Evolutionary conservation across 1,140 invertebrate genomes (phyloP), one percentile per base, ranked within the genome.

Genomic region (Drosophila fuyamai): DNA sequence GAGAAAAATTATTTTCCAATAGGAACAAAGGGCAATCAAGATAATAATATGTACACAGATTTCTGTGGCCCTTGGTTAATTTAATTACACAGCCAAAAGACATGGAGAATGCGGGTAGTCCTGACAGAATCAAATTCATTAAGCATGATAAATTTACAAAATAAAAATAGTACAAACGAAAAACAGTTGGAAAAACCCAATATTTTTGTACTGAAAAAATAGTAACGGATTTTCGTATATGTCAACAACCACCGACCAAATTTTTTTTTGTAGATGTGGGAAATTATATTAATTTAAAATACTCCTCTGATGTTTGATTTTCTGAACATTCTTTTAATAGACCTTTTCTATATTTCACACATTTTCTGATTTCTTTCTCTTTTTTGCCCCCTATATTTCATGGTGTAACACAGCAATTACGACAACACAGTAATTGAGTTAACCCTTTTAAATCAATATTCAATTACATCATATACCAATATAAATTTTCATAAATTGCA

Each of bases 21-120:
- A 62, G 65, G 43, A 66, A 60, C 60, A 46, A 70, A 60, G 18
- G 41, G 40, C 63, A 60, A 65, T 47, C 44, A 74, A 63, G 67
- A 58, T 74, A 76, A 88, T 70, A 82, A 82, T 84, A 61, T 81
- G 55, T 71, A 70, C 83, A 88, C 80, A 76, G 83, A 88, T 88
- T 88, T 81, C 38, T 40, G n/a, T 32, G 54, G 23, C 73, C 4
- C 62, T 66, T 59, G 66, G 40, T 71, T 88, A 88, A 88, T 88
- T 88, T 88, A 80, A 60, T 84, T 53, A 23, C 50, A 48, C 61
- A 66, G 29, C 46, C 38, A 43, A 63, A 80, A 36, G 18, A 47
- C 12, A 32, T 43, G 44, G 12, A 36, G 14, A 44, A 82, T 86
- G 83, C 83, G 83, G 83, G 83, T 50, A 10, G 16, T 1, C 16